Evolutionary conservation across 2,113 vertebrate genomes (phyloP).

Genomic region (Alces alces): DNA sequence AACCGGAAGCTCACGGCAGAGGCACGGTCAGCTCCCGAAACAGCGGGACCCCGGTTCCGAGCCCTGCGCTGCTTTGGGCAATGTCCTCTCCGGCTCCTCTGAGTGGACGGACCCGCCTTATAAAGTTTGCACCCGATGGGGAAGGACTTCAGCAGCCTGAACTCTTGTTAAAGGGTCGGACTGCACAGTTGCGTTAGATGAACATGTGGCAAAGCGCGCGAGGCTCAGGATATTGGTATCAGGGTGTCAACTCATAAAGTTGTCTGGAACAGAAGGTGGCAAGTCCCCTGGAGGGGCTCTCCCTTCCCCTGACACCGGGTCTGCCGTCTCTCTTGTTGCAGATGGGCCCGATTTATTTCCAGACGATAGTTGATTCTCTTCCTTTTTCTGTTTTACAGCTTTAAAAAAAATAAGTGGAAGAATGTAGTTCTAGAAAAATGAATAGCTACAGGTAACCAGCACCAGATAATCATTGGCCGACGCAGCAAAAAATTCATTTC

Average conservation of each 20-base stretch:
- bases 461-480: conserved; percentile 42
- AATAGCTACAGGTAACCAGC: conserved; percentile 53
- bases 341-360: not conserved
- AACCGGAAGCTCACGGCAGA: not conserved
- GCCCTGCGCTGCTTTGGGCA: rapidly evolving
- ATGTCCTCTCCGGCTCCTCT: rapidly evolving
- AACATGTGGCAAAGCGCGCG: rapidly evolving
- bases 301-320: rapidly evolving
- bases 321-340: rapidly evolving
- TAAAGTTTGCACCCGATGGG: rapidly evolving
- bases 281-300: rapidly evolving
- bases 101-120: rapidly evolving
- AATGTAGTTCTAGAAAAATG: conserved; percentile 32
- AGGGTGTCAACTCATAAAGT: rapidly evolving
- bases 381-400: not conserved
- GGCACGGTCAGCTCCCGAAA: rapidly evolving
- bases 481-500: conserved; percentile 66
- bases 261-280: not conserved
- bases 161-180: rapidly evolving
- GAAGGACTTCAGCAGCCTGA: not conserved
- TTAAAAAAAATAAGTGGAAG: not conserved
- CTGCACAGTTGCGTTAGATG: rapidly evolving
- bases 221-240: not conserved
- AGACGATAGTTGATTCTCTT: not conserved
- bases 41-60: rapidly evolving